Evolutionary conservation across 2,888 invertebrate species (phyloP).

Genomic region (Amphipyra berbera): DNA sequence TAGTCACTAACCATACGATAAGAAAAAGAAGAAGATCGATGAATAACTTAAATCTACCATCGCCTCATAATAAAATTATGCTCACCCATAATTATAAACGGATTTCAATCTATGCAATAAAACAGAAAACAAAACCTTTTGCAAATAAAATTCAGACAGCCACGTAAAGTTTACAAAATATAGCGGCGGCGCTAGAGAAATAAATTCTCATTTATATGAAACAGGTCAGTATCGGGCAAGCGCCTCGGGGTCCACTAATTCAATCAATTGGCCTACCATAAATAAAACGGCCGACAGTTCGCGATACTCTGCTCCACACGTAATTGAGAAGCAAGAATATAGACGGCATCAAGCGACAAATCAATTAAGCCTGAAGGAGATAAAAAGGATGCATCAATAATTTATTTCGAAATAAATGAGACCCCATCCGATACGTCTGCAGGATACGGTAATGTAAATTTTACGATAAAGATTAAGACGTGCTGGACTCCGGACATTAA

Average conservation of each 20-base stretch:
- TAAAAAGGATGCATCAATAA: slow-evolving; percentile 86
- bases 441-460: slow-evolving; percentile 69
- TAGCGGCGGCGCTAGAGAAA: slow-evolving; percentile 72
- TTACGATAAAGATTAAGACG: slow-evolving; percentile 64
- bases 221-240: slow-evolving; percentile 77
- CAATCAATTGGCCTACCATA: slow-evolving; percentile 88
- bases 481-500: slow-evolving; percentile 52
- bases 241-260: slow-evolving; percentile 87
- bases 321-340: slow-evolving; percentile 86
- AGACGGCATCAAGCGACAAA: slow-evolving; percentile 84
- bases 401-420: slow-evolving; percentile 75
- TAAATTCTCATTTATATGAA: slow-evolving; percentile 80
- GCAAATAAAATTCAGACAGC: slow-evolving; percentile 47
- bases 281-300: slow-evolving; percentile 83
- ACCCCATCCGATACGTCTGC: slow-evolving; percentile 59
- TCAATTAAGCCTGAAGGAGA: slow-evolving; percentile 84
- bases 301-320: slow-evolving; percentile 80
- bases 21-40: too few relatives aligned
- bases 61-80: too few relatives aligned
- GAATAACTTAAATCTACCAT: too few relatives aligned
- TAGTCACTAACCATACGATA: too few relatives aligned
- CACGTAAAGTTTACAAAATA: slow-evolving; percentile 67
- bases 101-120: neutral
- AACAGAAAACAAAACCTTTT: neutral
- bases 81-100: too few relatives aligned